A percentile compares a stretch with the other conserved stretches of the same genome.
These are phyloP conservation scores for Anniella stebbinsi DNA, from an alignment of 2,797 vertebrate genomes.

Conservation along the genomic window DNA sequence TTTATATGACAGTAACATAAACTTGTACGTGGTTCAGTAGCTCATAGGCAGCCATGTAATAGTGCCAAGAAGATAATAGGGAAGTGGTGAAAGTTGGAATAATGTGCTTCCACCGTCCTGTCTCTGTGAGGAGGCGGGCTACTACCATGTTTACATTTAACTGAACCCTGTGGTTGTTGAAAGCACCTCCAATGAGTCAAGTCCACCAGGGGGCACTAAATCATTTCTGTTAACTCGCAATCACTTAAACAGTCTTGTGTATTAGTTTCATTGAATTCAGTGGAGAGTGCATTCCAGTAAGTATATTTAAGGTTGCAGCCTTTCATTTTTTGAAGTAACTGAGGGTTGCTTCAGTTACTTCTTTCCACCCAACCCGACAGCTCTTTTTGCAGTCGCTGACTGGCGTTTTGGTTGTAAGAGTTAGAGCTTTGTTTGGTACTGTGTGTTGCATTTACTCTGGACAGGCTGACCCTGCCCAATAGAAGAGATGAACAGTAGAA, in stretches of 20 bases:
- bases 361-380: too few species aligned
- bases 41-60: too few species aligned
- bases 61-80: background rate
- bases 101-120: background rate
- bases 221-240: background rate
- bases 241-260: background rate
- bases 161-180: too few species aligned
- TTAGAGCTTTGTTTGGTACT: background rate
- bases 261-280: background rate
- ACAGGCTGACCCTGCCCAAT: background rate
- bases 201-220: background rate
- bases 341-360: background rate
- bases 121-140: background rate
- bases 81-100: background rate
- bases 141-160: background rate
- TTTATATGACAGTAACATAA: too few species aligned
- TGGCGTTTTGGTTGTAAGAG: background rate
- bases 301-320: background rate
- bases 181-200: background rate
- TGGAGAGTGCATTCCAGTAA: background rate
- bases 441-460: background rate
- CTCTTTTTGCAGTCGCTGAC: background rate
- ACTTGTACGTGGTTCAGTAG: too few species aligned
- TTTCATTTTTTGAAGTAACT: background rate
- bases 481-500: background rate